Evolutionary conservation across 2,888 invertebrate species (phyloP), one percentile per base, ranked within the genome.

Genomic region (Clusia tigrina): DNA sequence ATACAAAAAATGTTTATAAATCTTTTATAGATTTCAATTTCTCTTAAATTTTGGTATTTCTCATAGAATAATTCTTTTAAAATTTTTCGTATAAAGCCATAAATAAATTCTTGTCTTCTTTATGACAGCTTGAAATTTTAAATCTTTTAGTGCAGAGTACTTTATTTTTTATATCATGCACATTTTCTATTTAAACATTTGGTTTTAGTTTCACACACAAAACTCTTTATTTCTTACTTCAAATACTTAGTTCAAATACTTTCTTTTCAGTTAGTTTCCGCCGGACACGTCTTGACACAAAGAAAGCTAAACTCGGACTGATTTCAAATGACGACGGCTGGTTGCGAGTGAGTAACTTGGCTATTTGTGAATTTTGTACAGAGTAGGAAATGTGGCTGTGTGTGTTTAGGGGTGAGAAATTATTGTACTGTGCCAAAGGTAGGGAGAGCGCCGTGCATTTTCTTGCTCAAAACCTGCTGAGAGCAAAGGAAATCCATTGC

Each of bases 281-380:
- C 78, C 76, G 79, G 76, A 72, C 74, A 80, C 75, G 79, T 80
- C 82, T 76, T 64, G 77, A 77, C 77, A 74, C 71, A 73, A 71
- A 71, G 78, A 77, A 76, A 78, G 79, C 75, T 76, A 71, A 81
- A 83, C 80, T 82, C 81, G 78, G 81, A 83, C 82, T 83, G 78
- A 81, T 71, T 73, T 71, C 56, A 67, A n/a, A 54, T 62, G 51
- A 38, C 59, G 59, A 54, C 32, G n/a, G n/a, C n/a, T n/a, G n/a
- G n/a, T n/a, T 63, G 54, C 24, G 17, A 54, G 32, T 26, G 63
- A 63, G 72, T 69, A 71, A 63, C 70, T 72, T 63, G 69, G 65
- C 64, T 62, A 60, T 25, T 54, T 64, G 67, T 67, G 73, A 77
- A 78, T 68, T 68, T 2, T 15, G 26, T 38, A 23, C 53, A 52